These are phyloP conservation scores for Acronicta alni DNA, from an alignment of 2,888 invertebrate genomes.

Conservation along the genomic window DNA sequence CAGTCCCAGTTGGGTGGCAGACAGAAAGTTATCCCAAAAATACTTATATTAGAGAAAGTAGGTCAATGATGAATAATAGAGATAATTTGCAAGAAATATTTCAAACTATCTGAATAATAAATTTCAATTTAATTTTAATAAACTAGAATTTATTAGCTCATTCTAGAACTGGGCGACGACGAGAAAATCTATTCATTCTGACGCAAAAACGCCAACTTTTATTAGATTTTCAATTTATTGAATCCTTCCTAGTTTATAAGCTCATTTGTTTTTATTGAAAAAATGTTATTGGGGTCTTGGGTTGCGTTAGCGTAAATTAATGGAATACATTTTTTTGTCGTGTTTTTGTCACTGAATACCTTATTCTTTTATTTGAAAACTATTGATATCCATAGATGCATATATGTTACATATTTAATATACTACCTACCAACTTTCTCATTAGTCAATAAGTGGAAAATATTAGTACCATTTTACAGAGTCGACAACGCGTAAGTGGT, in stretches of 20 bases:
- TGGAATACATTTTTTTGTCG: neutral
- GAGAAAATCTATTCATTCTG: slow-evolving; percentile 18
- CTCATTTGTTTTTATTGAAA: slow-evolving; percentile 26
- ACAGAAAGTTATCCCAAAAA: neutral
- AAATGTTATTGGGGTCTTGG: slow-evolving; percentile 1
- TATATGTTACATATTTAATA: no score
- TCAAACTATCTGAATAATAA: neutral
- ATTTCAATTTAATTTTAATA: slow-evolving; percentile 12
- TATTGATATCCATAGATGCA: no score
- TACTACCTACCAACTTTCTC: no score
- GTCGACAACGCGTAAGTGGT: no score
- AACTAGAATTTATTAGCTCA: slow-evolving; percentile 12
- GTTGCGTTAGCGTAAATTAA: neutral
- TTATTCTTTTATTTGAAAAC: no score
- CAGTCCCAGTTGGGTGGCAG: neutral
- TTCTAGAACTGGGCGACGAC: slow-evolving; percentile 1
- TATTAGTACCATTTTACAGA: no score
- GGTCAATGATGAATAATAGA: neutral
- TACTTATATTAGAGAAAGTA: neutral
- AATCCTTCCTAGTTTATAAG: slow-evolving; percentile 17
- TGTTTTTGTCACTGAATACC: neutral
- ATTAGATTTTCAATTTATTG: slow-evolving; percentile 32
- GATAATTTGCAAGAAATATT: neutral
- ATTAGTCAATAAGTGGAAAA: no score
- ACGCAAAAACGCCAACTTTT: slow-evolving; percentile 22